These are phyloP conservation scores for Drosophila paulistorum DNA, from an alignment of 1,140 invertebrate species.

Conservation along the genomic window DNA sequence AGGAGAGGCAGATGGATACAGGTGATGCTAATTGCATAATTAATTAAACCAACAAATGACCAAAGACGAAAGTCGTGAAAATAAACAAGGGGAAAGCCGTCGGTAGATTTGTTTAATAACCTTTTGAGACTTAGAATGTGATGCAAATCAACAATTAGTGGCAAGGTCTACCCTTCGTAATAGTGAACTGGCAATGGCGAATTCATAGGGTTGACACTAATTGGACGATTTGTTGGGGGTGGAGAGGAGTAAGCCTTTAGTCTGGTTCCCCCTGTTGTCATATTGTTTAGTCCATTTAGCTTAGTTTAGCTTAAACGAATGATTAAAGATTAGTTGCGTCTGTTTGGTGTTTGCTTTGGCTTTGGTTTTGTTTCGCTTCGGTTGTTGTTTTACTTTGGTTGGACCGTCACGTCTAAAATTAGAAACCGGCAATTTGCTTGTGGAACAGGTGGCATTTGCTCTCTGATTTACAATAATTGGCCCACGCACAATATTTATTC, in stretches of 20 bases:
- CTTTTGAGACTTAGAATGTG: too few species aligned
- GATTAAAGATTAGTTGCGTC: constrained; percentile 14
- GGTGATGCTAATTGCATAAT: constrained; percentile 42
- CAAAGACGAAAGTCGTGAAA: too few species aligned
- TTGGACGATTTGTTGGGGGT: neutral
- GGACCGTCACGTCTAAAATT: constrained; percentile 5
- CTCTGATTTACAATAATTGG: neutral
- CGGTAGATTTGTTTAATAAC: too few species aligned
- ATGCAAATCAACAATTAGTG: too few species aligned
- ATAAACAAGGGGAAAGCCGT: neutral
- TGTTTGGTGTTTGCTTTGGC: constrained; percentile 20
- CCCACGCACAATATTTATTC: constrained; percentile 6
- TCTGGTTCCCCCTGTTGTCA: neutral
- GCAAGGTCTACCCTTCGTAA: neutral
- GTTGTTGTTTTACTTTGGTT: constrained; percentile 8
- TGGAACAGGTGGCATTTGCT: constrained; percentile 3
- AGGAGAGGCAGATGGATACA: neutral
- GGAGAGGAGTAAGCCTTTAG: neutral
- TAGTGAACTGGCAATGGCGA: neutral
- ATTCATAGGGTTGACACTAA: neutral
- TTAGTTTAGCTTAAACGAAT: constrained; percentile 16
- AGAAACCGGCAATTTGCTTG: constrained; percentile 1
- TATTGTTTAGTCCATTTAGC: neutral
- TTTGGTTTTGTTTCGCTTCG: constrained; percentile 31
- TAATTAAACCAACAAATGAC: constrained; percentile 26